Percentiles rank a stretch among this genome's conserved stretches.
Evolutionary conservation across 1,140 invertebrate genomes (phyloP).

Genomic region (Ips nitidus): DNA sequence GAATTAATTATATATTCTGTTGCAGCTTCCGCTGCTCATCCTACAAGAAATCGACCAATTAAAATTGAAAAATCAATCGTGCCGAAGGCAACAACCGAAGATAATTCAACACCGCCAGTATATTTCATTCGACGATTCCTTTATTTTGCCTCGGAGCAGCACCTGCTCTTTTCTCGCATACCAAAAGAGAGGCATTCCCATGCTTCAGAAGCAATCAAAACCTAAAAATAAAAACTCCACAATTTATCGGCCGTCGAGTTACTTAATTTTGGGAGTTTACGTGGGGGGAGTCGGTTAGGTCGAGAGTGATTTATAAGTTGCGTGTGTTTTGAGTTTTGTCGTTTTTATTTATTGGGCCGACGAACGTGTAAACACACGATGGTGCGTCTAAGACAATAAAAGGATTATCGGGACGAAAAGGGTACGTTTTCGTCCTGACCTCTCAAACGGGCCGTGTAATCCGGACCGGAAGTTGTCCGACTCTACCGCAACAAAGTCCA

Average conservation of each 20-base stretch:
- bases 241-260: constrained; percentile 16
- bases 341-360: neutral
- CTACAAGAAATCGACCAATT: neutral
- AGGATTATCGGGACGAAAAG: neutral
- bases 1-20: too few relatives aligned
- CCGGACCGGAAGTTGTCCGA: constrained; percentile 30
- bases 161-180: constrained; percentile 19
- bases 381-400: neutral
- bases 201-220: constrained; percentile 21
- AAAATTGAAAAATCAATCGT: constrained; percentile 12
- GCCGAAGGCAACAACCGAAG: neutral
- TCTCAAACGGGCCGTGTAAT: constrained; percentile 29
- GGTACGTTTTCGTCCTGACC: constrained; percentile 7
- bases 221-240: constrained; percentile 21
- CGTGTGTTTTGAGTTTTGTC: constrained; percentile 1
- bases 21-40: too few relatives aligned
- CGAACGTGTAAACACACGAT: neutral
- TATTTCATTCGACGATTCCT: constrained; percentile 1
- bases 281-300: neutral
- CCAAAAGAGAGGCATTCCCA: constrained; percentile 6
- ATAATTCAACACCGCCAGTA: constrained; percentile 4
- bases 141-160: constrained; percentile 2
- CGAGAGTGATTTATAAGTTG: neutral
- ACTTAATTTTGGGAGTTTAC: constrained; percentile 15
- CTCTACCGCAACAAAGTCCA: constrained; percentile 20